Conservation (phyloP, 2,113 vertebrate species). For the Gopherus flavomarginatus region DNA sequence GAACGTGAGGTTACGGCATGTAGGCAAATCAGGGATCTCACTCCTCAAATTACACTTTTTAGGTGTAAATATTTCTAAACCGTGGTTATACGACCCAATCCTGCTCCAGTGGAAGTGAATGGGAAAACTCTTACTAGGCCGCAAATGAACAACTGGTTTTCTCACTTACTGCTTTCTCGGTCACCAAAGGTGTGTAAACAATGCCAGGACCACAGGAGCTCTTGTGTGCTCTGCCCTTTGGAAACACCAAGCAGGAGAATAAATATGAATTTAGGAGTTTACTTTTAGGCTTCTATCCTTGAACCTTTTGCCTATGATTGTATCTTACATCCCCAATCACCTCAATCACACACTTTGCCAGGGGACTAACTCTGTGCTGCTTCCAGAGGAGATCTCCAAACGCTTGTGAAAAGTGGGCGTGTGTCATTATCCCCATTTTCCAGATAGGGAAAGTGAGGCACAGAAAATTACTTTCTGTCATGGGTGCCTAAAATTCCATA, state of each 20-base stretch:
- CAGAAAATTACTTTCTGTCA: background rate
- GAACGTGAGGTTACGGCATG: background rate
- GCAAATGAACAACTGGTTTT: background rate
- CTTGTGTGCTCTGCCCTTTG: rapidly evolving
- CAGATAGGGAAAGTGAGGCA: background rate
- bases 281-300: background rate
- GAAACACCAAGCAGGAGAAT: background rate
- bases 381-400: background rate
- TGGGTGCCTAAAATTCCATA: background rate
- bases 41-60: background rate
- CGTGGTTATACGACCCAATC: background rate
- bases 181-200: background rate
- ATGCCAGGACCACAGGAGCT: background rate
- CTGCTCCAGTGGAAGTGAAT: background rate
- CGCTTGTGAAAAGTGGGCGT: background rate
- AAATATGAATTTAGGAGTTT: background rate
- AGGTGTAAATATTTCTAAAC: background rate
- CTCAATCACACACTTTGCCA: too few species aligned
- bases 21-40: background rate
- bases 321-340: too few species aligned
- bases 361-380: too few species aligned
- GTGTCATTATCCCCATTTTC: background rate
- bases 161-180: background rate
- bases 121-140: background rate
- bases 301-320: too few species aligned